Evolutionary conservation across 2,888 invertebrate genomes (phyloP).

Genomic region (Latrodectus elegans): DNA sequence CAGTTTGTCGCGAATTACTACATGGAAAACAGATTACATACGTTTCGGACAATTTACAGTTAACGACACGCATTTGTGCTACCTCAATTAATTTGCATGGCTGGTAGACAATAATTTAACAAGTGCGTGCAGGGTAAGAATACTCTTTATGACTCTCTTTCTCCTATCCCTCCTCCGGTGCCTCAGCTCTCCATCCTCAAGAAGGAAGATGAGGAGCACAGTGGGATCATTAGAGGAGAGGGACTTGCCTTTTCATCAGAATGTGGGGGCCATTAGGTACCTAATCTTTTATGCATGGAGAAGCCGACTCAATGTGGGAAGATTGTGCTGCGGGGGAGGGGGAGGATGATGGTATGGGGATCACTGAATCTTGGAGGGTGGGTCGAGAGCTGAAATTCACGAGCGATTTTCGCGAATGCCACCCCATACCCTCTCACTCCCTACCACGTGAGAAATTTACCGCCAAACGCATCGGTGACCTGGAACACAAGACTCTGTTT

Average conservation of each 20-base stretch:
- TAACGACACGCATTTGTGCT: conserved; percentile 68
- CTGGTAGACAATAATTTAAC: conserved; percentile 58
- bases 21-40: conserved; percentile 68
- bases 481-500: conserved; percentile 35
- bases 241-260: conserved; percentile 58
- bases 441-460: conserved; percentile 54
- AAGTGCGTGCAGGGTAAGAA: conserved; percentile 45
- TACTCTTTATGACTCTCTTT: conserved; percentile 31
- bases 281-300: conserved; percentile 68
- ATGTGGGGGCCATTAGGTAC: conserved; percentile 63
- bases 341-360: neutral
- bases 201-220: conserved; percentile 57
- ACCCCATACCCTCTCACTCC: conserved; percentile 29
- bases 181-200: conserved; percentile 9
- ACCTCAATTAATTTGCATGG: conserved; percentile 67
- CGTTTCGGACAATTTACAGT: conserved; percentile 68
- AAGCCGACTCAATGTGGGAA: conserved; percentile 54
- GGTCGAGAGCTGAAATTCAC: conserved; percentile 2
- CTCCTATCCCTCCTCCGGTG: conserved; percentile 6
- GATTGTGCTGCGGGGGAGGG: conserved; percentile 40
- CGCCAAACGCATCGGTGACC: conserved; percentile 56
- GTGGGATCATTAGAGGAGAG: conserved; percentile 65
- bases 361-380: neutral
- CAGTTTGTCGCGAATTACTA: conserved; percentile 66
- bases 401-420: conserved; percentile 9